phyloP scores from a whole-genome alignment of 64 coral and sea anemone genomes.

The Montipora sp. region DNA sequence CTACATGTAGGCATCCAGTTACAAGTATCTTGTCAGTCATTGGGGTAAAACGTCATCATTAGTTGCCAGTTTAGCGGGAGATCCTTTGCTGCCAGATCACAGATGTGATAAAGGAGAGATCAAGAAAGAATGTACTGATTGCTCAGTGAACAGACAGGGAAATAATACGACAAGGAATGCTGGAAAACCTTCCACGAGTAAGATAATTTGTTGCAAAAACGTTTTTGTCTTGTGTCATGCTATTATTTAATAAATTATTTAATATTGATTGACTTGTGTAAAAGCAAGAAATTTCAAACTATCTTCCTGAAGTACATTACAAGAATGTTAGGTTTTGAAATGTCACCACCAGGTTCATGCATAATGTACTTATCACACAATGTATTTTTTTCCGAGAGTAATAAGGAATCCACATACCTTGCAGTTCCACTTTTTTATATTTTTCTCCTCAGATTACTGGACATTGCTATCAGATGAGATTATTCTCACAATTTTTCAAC shows the following conservation, averaged over 20 bases:
- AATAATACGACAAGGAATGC: background rate
- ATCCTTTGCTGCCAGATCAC: background rate
- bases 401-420: no score
- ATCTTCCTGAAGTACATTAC: no score
- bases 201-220: background rate
- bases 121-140: background rate
- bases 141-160: background rate
- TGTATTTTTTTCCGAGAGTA: no score
- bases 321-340: no score
- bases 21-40: conserved; percentile 38
- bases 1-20: conserved; percentile 10
- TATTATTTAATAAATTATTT: no score
- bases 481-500: conserved; percentile 78
- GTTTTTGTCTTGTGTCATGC: no score
- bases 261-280: no score
- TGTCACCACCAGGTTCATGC: no score
- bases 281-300: no score
- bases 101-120: background rate
- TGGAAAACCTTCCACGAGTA: conserved; percentile 9
- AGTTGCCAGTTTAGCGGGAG: conserved; percentile 9
- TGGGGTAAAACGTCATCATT: conserved; percentile 43
- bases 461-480: conserved; percentile 88
- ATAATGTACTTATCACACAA: no score
- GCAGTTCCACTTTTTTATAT: no score
- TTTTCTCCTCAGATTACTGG: conserved; percentile 61